Percentiles rank a stretch among this genome's conserved stretches.
phyloP scores from a whole-genome alignment of 37 sponge, comb jelly and placozoan genomes.

The Ianthella basta region DNA sequence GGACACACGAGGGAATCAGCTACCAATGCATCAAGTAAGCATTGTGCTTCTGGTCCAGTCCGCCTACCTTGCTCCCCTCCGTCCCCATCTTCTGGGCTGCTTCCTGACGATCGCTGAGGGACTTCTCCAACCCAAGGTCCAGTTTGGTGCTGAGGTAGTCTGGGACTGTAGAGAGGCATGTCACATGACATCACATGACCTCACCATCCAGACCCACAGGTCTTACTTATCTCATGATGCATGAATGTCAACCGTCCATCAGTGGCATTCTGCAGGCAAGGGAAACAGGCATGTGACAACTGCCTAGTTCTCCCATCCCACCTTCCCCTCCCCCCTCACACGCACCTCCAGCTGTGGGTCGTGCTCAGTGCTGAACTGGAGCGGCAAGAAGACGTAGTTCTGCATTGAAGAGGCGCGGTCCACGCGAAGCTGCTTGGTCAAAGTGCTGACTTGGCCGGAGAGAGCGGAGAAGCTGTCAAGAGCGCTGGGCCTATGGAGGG shows the following conservation, averaged over 20 bases:
- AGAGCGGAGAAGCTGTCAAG: constrained; percentile 79
- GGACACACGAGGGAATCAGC: neutral
- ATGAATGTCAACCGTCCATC: constrained; percentile 76
- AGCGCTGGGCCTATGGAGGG: constrained; percentile 71
- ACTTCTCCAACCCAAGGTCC: constrained; percentile 76
- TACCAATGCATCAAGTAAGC: no score
- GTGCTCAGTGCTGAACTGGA: constrained; percentile 60
- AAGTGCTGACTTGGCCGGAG: constrained; percentile 65
- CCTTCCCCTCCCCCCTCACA: neutral
- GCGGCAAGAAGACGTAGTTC: constrained; percentile 65
- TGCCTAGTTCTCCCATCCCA: no score
- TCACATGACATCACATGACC: neutral
- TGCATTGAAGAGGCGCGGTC: constrained; percentile 74
- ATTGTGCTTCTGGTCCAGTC: neutral
- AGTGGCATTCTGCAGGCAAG: constrained; percentile 55
- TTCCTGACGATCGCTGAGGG: constrained; percentile 53
- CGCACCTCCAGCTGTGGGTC: constrained; percentile 77
- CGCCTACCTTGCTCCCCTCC: constrained; percentile 10
- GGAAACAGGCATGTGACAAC: neutral
- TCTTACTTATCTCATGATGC: constrained; percentile 86
- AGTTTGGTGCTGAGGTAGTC: constrained; percentile 91
- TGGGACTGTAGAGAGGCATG: constrained; percentile 61
- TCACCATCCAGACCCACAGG: neutral
- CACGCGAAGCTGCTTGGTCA: constrained; percentile 72
- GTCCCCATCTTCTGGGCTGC: constrained; percentile 16